Conservation (phyloP, 2,888 invertebrate species). For the Ormia ochracea region DNA sequence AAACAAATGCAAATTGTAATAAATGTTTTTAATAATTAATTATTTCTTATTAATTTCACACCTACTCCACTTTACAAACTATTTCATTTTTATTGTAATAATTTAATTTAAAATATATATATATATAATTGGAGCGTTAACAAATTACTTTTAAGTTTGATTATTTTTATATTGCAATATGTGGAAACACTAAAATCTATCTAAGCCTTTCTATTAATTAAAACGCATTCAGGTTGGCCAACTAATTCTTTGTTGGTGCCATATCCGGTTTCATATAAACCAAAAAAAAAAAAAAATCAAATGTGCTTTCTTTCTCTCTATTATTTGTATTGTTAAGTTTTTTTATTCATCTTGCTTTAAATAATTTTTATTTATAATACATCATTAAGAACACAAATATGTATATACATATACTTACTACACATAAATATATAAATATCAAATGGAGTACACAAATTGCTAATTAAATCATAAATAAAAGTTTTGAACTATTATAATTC, state of each 20-base stretch:
- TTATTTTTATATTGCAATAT: neutral
- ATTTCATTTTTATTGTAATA: slow-evolving; percentile 26
- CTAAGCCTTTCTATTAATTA: neutral
- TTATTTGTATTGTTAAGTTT: slow-evolving; percentile 61
- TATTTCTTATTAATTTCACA: slow-evolving; percentile 6
- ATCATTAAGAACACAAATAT: neutral
- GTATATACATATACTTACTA: neutral
- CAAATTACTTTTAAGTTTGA: slow-evolving; percentile 23
- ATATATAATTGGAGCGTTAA: slow-evolving; percentile 2
- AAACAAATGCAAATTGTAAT: slow-evolving; percentile 27
- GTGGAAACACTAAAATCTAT: neutral
- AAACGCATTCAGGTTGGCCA: neutral
- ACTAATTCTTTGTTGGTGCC: neutral
- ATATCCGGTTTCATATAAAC: slow-evolving; percentile 23
- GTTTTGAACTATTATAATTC: slow-evolving; percentile 67
- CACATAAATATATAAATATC: neutral
- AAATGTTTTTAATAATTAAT: neutral
- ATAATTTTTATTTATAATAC: slow-evolving; percentile 27
- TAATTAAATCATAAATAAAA: slow-evolving; percentile 65
- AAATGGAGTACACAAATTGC: slow-evolving; percentile 30
- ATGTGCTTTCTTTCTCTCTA: slow-evolving; percentile 59
- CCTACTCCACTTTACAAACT: neutral
- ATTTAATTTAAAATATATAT: neutral
- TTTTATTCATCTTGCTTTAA: slow-evolving; percentile 14
- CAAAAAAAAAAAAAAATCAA: slow-evolving; percentile 36